Base-by-base conservation (phyloP, 53 echinoderm and acorn worm genomes). In the Henricia sp. region DNA sequence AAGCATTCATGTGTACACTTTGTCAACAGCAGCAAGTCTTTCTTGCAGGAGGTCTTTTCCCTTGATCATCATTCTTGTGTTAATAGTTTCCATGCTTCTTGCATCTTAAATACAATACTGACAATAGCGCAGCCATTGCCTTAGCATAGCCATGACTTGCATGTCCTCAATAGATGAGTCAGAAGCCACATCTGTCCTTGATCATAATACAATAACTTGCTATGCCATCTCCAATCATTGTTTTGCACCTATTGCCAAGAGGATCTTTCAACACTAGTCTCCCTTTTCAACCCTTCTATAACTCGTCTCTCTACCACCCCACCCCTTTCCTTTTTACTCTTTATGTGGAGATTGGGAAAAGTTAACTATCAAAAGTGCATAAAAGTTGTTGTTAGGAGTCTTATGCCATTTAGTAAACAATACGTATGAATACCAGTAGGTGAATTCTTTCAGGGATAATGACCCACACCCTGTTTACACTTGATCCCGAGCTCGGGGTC, bases 81-180 rank as follows among this genome's bases (percentile, higher is more conserved):
- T 11, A 48, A 9, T 16, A 48, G 48, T 16, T 11, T 48, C 9
- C 14, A 10, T 48, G 16, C 48, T 16, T 11, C 14, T 48, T 16
- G 9, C 48, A 48, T 48, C 14, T 9, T 48, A 9, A 10, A 48
- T 48, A 9, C 48, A 9, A 48, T 48, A 16, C 48, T 11, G 9
- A 16, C 48, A 48, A 9, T 48, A 10, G 48, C 48, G 9, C 48
- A 10, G 55, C 55, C 14, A 1, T 58, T 26, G 28, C 42, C 57
- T 62, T 78, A 54, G 44, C 43, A 55, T 58, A 34, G 30, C 77
- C 62, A 55, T 63, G 77, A 77, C 63, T 33, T 77, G 43, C n/a
- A 43, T 58, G 59, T 59, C 62, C 37, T 42, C 78, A 78, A 41
- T 33, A 40, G 63, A 78, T 78, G 78, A 78, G 62, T 78, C 78